Conservation (phyloP, 2,888 invertebrate species). For the Drosophila barbarae region DNA sequence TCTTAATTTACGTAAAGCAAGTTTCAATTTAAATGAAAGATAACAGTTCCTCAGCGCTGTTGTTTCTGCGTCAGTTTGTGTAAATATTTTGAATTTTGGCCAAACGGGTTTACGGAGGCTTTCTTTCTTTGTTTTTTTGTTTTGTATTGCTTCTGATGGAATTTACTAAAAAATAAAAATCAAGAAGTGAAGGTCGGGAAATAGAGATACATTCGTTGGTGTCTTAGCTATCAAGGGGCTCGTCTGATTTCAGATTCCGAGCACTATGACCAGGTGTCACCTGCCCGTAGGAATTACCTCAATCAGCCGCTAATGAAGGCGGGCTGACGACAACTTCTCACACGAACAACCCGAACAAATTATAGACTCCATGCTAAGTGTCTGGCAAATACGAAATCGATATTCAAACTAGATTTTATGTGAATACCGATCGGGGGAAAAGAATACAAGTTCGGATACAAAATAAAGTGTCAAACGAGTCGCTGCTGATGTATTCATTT, state of each 20-base stretch:
- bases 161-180: conserved; percentile 5
- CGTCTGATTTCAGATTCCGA: conserved; percentile 29
- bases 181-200: conserved; percentile 21
- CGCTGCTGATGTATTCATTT: conserved; percentile 37
- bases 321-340: conserved; percentile 35
- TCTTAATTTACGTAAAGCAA: conserved; percentile 52
- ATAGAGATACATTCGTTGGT: not conserved
- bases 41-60: conserved; percentile 29
- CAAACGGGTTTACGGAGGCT: conserved; percentile 34
- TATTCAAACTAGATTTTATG: conserved; percentile 55
- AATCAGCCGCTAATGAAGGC: conserved; percentile 44
- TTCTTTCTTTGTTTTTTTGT: conserved; percentile 6
- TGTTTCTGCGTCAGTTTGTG: conserved; percentile 38
- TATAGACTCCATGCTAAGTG: conserved; percentile 49
- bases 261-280: conserved; percentile 13
- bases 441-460: conserved; percentile 5
- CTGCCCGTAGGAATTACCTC: conserved; percentile 6
- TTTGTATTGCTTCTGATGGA: conserved; percentile 3
- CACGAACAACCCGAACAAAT: conserved; percentile 21
- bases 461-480: conserved; percentile 20
- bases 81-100: conserved; percentile 45
- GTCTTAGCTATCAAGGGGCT: conserved; percentile 47
- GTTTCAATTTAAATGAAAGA: conserved; percentile 50
- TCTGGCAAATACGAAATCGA: conserved; percentile 24
- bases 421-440: conserved; percentile 38